phyloP scores from a whole-genome alignment of 1,140 invertebrate genomes.

The Ceratoteleas bidentatus region DNA sequence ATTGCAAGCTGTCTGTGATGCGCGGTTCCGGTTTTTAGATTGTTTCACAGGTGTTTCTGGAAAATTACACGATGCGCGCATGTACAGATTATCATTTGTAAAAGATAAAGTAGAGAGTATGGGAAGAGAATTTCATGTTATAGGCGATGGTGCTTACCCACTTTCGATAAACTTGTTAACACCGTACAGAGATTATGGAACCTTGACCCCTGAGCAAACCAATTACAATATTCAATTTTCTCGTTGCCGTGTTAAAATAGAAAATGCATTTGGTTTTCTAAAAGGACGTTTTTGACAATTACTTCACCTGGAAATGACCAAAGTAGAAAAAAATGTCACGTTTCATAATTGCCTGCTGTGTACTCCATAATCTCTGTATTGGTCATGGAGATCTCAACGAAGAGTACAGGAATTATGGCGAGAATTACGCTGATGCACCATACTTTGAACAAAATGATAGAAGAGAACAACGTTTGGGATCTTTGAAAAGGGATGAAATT shows the following conservation, averaged over 20 bases:
- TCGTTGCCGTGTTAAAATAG: conserved; percentile 13
- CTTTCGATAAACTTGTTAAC: conserved; percentile 8
- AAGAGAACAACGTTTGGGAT: conserved; percentile 9
- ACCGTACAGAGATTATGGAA: conserved; percentile 18
- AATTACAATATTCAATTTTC: conserved; percentile 8
- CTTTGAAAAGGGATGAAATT: conserved; percentile 15
- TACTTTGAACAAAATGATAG: conserved; percentile 9
- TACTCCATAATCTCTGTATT: conserved; percentile 17
- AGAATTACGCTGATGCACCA: neutral
- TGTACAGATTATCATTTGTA: conserved; percentile 14
- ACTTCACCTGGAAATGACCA: conserved; percentile 18
- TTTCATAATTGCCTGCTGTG: conserved; percentile 17
- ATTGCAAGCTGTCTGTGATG: conserved; percentile 14
- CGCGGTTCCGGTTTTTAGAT: conserved; percentile 4
- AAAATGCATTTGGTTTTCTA: conserved; percentile 10
- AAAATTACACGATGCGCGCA: conserved; percentile 10
- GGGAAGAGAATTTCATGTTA: conserved; percentile 15
- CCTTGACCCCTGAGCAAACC: neutral
- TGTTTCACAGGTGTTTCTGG: conserved; percentile 15
- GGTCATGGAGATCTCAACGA: conserved; percentile 2
- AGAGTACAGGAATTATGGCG: conserved; percentile 14
- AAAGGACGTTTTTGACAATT: conserved; percentile 20
- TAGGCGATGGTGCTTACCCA: conserved; percentile 18
- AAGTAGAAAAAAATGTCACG: conserved; percentile 10
- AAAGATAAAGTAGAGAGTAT: conserved; percentile 8